Evolutionary conservation across 2,888 invertebrate species (phyloP), one percentile per base, ranked within the genome.

Genomic region (Eupeodes latifasciatus): DNA sequence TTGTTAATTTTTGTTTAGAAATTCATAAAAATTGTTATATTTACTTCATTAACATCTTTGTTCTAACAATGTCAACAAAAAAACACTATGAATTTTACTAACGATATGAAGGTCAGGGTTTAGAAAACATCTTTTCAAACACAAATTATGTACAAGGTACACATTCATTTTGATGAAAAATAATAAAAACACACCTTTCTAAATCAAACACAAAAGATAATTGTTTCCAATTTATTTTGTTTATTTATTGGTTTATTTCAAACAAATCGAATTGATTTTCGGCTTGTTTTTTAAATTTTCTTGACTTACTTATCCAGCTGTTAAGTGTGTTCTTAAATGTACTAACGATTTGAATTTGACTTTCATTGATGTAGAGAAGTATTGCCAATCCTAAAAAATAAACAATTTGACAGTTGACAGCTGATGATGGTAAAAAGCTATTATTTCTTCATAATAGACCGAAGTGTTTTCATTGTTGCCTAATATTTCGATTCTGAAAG

Each of bases 111-210:
- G 36, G 36, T 11, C 40, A 62, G 10, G 10, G 16, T 16, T 62
- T 40, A 14, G 0, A 64, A 47, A 64, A 64, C 64, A 64, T 44
- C 16, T 64, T 19, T 27, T 47, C 9, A 64, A 64, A 64, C 47
- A 27, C 44, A 11, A 61, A 10, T 40, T 16, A 7, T 11, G 6
- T 51, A n/a, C n/a, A n/a, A 51, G 6, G 40, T 9, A 5, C n/a
- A 64, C n/a, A 64, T 40, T 40, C 9, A 40, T 40, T 40, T 40
- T 40, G 40, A 44, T 27, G 27, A 27, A 27, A 27, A 27, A 27
- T 3, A 27, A 40, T 3, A 27, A 40, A 64, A 19, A 64, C 27
- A 27, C 16, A 61, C 11, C 4, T 47, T 7, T 7, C 12, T 6
- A 7, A 47, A 64, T 64, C 14, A 64, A 64, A 36, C 16, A 14